Conservation (phyloP, 2,888 invertebrate genomes). For the Drosophila pullipes region DNA sequence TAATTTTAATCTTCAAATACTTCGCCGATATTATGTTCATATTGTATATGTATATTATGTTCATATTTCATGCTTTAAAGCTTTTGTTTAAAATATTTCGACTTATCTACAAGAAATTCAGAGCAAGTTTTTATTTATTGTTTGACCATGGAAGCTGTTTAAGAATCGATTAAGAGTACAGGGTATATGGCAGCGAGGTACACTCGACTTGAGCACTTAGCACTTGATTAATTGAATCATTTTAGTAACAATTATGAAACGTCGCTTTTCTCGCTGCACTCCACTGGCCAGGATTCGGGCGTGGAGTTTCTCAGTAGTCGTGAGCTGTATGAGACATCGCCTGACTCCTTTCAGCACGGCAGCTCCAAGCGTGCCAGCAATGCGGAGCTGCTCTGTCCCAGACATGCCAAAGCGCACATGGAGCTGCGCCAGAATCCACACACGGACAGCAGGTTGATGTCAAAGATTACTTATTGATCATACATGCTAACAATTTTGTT, state of each 20-base stretch:
- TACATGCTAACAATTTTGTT: no score
- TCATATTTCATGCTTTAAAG: background rate
- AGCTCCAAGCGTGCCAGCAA: constrained; percentile 58
- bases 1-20: background rate
- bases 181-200: background rate
- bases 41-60: background rate
- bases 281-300: constrained; percentile 93
- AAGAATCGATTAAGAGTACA: background rate
- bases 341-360: constrained; percentile 80
- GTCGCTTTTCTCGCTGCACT: constrained; percentile 92
- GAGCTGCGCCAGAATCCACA: constrained; percentile 68
- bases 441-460: constrained; percentile 83
- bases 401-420: constrained; percentile 80
- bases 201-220: background rate
- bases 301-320: constrained; percentile 87
- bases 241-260: constrained; percentile 87
- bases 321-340: constrained; percentile 83
- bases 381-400: constrained; percentile 76
- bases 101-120: background rate
- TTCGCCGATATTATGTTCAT: background rate
- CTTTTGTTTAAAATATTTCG: background rate
- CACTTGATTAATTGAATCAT: background rate
- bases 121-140: background rate
- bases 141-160: background rate
- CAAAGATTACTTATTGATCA: background rate